Evolutionary conservation across 2,797 vertebrate species (phyloP).

Genomic region (Knipowitschia caucasica): DNA sequence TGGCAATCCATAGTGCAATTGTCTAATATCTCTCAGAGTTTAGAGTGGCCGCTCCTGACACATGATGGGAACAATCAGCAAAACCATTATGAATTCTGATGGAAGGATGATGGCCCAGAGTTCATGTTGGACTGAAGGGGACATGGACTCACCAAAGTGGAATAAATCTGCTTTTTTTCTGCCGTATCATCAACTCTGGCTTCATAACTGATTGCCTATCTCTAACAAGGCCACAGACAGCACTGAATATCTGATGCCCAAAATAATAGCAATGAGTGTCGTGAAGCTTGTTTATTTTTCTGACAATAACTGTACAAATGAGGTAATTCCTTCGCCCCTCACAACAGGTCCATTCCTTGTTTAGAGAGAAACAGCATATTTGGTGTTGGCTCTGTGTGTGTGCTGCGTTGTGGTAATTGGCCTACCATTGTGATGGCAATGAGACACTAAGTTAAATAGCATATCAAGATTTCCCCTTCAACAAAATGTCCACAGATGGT

Average conservation of each 20-base stretch:
- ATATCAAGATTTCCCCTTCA: background rate
- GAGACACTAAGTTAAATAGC: background rate
- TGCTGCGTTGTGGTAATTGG: background rate
- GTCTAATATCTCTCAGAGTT: slow-evolving; percentile 68
- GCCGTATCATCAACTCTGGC: slow-evolving; percentile 9
- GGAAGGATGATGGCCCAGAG: slow-evolving; percentile 34
- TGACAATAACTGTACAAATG: slow-evolving; percentile 2
- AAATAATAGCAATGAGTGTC: background rate
- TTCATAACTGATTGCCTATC: background rate
- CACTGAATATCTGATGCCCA: background rate
- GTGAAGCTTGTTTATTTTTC: background rate
- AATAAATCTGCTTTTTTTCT: slow-evolving; percentile 28
- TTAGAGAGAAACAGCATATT: too few species aligned
- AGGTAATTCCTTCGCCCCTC: background rate
- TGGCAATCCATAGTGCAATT: slow-evolving; percentile 69
- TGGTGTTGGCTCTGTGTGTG: background rate
- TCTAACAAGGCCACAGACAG: background rate
- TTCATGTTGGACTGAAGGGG: slow-evolving; percentile 36
- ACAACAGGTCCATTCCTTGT: background rate
- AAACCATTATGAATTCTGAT: slow-evolving; percentile 50
- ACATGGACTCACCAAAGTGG: slow-evolving; percentile 26
- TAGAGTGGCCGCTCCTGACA: slow-evolving; percentile 50
- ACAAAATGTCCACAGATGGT: background rate
- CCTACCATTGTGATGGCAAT: background rate
- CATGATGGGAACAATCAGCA: slow-evolving; percentile 53